A percentile compares a stretch with the other conserved stretches of the same genome.
phyloP scores from a whole-genome alignment of 2,888 invertebrate genomes.

The Luperina nickerlii region DNA sequence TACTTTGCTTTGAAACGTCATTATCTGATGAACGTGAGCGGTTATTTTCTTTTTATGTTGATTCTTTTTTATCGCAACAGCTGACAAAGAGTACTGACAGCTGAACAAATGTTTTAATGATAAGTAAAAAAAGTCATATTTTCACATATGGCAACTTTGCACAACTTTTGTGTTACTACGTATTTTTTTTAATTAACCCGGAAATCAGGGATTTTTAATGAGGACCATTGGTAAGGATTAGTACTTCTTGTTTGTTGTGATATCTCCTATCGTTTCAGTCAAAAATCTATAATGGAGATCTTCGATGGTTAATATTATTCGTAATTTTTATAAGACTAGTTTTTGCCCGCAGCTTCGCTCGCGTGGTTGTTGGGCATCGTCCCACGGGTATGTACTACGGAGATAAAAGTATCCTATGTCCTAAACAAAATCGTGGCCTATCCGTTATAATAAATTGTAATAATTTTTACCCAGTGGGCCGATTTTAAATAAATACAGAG shows the following conservation, averaged over 20 bases:
- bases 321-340: not conserved
- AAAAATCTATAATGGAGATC: not conserved
- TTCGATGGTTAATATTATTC: not conserved
- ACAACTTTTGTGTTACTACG: not conserved
- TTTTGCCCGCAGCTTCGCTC: not conserved
- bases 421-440: too few relatives aligned
- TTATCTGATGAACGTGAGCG: not conserved
- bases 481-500: too few relatives aligned
- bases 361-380: not conserved
- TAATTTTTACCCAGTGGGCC: too few relatives aligned
- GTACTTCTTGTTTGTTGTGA: not conserved
- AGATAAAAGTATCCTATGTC: not conserved
- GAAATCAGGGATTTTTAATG: not conserved
- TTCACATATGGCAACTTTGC: slow-evolving; percentile 6
- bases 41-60: slow-evolving; percentile 2
- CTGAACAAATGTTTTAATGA: not conserved
- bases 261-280: not conserved
- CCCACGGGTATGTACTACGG: not conserved
- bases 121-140: not conserved
- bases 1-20: not conserved
- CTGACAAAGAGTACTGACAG: not conserved
- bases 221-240: not conserved
- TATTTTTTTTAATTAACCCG: not conserved
- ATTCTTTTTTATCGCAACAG: not conserved
- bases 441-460: too few relatives aligned